phyloP scores from a whole-genome alignment of 2,797 vertebrate species.

The Spondyliosoma cantharus region DNA sequence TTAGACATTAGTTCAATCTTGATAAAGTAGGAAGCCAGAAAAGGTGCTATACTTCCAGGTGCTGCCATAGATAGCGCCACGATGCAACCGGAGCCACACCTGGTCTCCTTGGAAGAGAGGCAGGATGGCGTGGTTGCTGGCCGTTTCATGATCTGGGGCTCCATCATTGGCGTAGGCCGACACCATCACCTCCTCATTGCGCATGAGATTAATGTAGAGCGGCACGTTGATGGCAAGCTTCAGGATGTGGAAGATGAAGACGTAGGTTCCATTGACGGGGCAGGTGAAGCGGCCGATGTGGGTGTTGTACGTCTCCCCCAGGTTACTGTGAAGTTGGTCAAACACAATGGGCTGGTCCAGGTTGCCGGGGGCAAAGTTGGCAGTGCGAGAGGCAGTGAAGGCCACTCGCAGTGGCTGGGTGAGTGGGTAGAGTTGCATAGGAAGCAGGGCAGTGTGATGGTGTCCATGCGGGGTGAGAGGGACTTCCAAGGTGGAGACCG shows the following conservation, averaged over 20 bases:
- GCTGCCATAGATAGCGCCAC: constrained; percentile 97
- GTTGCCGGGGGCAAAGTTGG: constrained; percentile 95
- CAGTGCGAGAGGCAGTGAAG: constrained; percentile 94
- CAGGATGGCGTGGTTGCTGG: constrained; percentile 95
- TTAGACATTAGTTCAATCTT: constrained; percentile 85
- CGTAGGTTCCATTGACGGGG: constrained; percentile 92
- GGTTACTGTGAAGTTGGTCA: constrained; percentile 93
- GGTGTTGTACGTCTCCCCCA: constrained; percentile 93
- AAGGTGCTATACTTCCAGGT: constrained; percentile 99
- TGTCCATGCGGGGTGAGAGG: constrained; percentile 86
- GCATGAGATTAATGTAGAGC: constrained; percentile 97
- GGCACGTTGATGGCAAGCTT: constrained; percentile 97
- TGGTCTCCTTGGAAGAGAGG: constrained; percentile 96
- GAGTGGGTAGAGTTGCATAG: constrained; percentile 91
- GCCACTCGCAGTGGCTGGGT: constrained; percentile 94
- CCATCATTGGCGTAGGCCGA: constrained; percentile 98
- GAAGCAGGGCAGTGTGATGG: constrained; percentile 84
- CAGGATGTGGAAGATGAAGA: constrained; percentile 98
- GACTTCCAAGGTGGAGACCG: constrained; percentile 88
- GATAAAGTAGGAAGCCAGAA: constrained; percentile 97
- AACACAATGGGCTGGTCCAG: constrained; percentile 97
- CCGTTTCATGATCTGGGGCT: constrained; percentile 96
- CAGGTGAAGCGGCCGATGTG: constrained; percentile 94
- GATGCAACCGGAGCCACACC: constrained; percentile 95
- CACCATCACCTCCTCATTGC: constrained; percentile 96